A percentile compares a stretch with the other conserved stretches of the same genome.
Evolutionary conservation across 1,140 invertebrate species (phyloP).

Genomic region (Drosophila santomea): DNA sequence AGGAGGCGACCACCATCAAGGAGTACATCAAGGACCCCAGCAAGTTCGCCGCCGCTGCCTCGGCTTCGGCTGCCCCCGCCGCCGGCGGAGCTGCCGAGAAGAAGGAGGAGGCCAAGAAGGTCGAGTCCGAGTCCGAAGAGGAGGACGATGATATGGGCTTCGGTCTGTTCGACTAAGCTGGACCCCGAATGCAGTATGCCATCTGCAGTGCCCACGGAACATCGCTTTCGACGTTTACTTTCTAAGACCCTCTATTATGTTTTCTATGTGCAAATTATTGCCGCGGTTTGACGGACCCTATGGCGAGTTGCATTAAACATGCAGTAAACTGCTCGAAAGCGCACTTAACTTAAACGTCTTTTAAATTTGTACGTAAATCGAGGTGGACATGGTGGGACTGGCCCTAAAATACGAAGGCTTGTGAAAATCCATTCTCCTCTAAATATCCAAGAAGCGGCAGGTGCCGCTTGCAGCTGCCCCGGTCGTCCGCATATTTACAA

Average conservation of each 20-base stretch:
- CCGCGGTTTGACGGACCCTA: constrained; percentile 83
- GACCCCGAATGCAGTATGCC: not conserved
- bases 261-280: constrained; percentile 71
- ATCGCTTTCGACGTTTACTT: constrained; percentile 51
- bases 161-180: constrained; percentile 95
- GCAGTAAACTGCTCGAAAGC: constrained; percentile 59
- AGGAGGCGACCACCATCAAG: constrained; percentile 96
- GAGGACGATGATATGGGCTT: constrained; percentile 99
- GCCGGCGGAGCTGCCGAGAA: constrained; percentile 87
- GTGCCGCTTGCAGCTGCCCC: constrained; percentile 28
- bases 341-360: constrained; percentile 32
- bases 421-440: constrained; percentile 1
- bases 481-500: constrained; percentile 72
- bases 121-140: constrained; percentile 92
- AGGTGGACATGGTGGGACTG: not conserved
- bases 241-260: constrained; percentile 28
- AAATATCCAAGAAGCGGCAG: constrained; percentile 30
- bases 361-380: constrained; percentile 35
- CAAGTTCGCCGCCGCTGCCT: constrained; percentile 93
- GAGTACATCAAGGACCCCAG: constrained; percentile 97
- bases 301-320: constrained; percentile 75
- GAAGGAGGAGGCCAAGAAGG: constrained; percentile 91
- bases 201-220: constrained; percentile 5
- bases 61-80: constrained; percentile 87
- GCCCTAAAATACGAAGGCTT: not conserved